Percentiles rank a stretch among this genome's conserved stretches.
phyloP scores from a whole-genome alignment of 2,888 invertebrate species.

The Stenoptilia bipunctidactyla region DNA sequence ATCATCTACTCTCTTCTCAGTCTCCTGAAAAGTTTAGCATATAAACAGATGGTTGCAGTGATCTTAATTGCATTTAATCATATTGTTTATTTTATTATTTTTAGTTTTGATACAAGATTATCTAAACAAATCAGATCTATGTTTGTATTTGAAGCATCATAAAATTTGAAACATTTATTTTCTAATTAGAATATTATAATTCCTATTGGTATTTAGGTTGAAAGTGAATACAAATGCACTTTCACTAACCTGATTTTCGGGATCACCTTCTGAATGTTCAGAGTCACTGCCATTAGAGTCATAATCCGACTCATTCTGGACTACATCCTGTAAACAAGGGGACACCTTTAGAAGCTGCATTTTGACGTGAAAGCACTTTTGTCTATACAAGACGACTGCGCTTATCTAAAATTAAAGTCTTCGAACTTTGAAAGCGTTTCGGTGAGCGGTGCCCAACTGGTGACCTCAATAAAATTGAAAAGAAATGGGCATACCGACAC shows the following conservation, averaged over 20 bases:
- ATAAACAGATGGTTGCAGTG: too few species aligned
- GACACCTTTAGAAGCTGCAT: conserved; percentile 60
- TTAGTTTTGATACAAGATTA: too few species aligned
- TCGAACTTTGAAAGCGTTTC: conserved; percentile 36
- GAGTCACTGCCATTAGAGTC: conserved; percentile 64
- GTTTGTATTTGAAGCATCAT: too few species aligned
- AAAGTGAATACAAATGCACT: conserved; percentile 2
- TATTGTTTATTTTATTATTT: too few species aligned
- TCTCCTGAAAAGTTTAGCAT: conserved; percentile 60
- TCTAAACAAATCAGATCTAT: too few species aligned
- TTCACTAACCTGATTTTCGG: conserved; percentile 73
- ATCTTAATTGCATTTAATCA: too few species aligned
- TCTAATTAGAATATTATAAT: too few species aligned
- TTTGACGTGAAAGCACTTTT: conserved; percentile 16
- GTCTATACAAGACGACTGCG: conserved; percentile 30
- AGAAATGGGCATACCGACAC: conserved; percentile 65
- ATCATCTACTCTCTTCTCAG: conserved; percentile 85
- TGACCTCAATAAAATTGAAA: conserved; percentile 64
- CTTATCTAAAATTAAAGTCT: conserved; percentile 31
- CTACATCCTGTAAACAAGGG: conserved; percentile 56
- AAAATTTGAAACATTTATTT: too few species aligned
- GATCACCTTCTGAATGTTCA: conserved; percentile 75
- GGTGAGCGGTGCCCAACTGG: conserved; percentile 48
- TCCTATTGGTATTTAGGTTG: too few species aligned
- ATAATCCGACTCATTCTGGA: conserved; percentile 54